These are phyloP conservation scores for Globia sparganii DNA, from an alignment of 2,888 invertebrate species.

Conservation along the genomic window DNA sequence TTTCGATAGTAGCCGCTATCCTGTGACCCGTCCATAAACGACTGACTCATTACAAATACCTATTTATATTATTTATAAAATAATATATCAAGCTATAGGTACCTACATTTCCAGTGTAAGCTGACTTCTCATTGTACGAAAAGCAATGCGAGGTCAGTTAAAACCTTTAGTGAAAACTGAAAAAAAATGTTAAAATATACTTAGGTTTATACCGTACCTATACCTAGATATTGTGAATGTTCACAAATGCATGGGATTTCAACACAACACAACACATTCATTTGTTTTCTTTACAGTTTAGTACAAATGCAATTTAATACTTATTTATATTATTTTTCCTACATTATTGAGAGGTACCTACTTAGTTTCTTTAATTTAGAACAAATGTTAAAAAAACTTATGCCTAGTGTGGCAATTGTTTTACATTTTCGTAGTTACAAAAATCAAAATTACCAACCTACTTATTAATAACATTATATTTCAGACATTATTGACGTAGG, in stretches of 20 bases:
- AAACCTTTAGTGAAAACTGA: background rate
- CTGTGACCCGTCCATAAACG: background rate
- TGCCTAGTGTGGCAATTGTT: background rate
- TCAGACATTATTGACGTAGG: background rate
- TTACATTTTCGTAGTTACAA: background rate
- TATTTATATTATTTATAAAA: background rate
- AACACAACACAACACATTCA: background rate
- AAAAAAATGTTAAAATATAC: too few relatives aligned
- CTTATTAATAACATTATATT: too few relatives aligned
- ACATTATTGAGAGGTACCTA: background rate
- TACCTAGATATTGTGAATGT: too few relatives aligned
- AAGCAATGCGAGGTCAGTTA: background rate
- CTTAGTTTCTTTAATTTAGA: background rate
- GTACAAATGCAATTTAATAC: background rate
- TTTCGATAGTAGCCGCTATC: background rate
- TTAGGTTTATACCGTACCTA: too few relatives aligned
- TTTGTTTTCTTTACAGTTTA: background rate
- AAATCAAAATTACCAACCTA: background rate
- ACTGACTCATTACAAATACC: background rate
- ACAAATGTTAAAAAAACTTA: too few relatives aligned
- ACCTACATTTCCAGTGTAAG: too few relatives aligned
- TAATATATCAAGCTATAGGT: too few relatives aligned
- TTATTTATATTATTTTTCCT: background rate
- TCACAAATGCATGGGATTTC: background rate
- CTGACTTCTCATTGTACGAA: too few relatives aligned